A percentile compares a stretch with the other conserved stretches of the same genome.
These are phyloP conservation scores for Panagrolaimus sp. DNA, from an alignment of 1,140 invertebrate species.

Conservation along the genomic window DNA sequence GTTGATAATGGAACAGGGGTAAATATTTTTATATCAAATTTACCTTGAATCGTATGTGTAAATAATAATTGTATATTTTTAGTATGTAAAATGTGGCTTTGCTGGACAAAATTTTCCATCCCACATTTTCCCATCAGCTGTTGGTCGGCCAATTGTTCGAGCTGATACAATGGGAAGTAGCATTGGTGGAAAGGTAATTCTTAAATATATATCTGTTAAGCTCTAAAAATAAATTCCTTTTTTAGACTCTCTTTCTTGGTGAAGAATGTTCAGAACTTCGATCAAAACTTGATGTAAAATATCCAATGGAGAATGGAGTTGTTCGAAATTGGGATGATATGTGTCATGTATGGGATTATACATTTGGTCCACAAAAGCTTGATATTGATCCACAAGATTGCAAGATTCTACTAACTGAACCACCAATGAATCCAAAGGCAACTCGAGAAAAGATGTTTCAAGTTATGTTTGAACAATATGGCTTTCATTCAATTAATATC, in stretches of 20 bases:
- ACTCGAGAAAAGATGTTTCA: slow-evolving; percentile 99
- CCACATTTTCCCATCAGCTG: slow-evolving; percentile 96
- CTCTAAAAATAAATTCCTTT: too few relatives aligned
- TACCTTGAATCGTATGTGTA: too few relatives aligned
- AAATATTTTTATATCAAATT: slow-evolving; percentile 25
- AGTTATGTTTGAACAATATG: slow-evolving; percentile 99
- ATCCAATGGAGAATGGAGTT: slow-evolving; percentile 99
- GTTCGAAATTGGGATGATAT: slow-evolving; percentile 96
- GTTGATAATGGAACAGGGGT: slow-evolving; percentile 58
- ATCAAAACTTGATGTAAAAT: slow-evolving; percentile 94
- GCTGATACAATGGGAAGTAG: neutral
- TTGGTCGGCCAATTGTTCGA: slow-evolving; percentile 92
- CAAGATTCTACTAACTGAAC: slow-evolving; percentile 93
- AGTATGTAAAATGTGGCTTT: slow-evolving; percentile 99
- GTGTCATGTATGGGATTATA: slow-evolving; percentile 98
- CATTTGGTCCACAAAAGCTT: slow-evolving; percentile 94
- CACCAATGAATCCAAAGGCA: slow-evolving; percentile 97
- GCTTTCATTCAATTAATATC: slow-evolving; percentile 88
- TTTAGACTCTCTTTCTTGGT: slow-evolving; percentile 91
- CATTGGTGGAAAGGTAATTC: slow-evolving; percentile 2
- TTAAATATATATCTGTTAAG: slow-evolving; percentile 16
- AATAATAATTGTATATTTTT: slow-evolving; percentile 46
- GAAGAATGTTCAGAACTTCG: slow-evolving; percentile 95
- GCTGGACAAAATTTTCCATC: slow-evolving; percentile 97
- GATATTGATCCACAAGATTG: slow-evolving; percentile 84